Evolutionary conservation across 1,140 invertebrate genomes (phyloP), one percentile per base, ranked within the genome.

Genomic region (Panagrolaimus sp.): DNA sequence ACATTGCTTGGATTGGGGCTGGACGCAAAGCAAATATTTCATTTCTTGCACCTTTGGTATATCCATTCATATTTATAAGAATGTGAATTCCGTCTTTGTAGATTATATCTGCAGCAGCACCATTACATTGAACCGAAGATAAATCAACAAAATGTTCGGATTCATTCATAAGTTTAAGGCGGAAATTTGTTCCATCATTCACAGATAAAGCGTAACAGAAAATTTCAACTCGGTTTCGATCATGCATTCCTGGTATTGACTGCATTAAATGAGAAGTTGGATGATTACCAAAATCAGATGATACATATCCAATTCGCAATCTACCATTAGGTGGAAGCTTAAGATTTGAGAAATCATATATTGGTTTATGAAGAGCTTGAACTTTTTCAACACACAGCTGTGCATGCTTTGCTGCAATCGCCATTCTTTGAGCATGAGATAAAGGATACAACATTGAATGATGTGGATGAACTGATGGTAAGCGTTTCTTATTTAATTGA

Each of bases 191-290:
- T 9, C 92, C 92, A 87, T 99, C 96, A 85, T 98, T 93, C 64
- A 91, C 87, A 83, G 92, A 96, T 25, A 99, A 86, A 9, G 95
- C 93, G 84, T 98, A 99, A 83, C 95, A 98, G 84, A 93, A 98
- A 20, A 98, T 84, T 86, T 99, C 96, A 0, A 98, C 90, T 72
- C 88, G 88, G 2, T 85, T 82, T 66, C 88, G 87, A 70, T 96
- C 88, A 82, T 98, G 96, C 66, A 97, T 86, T n/a, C 94, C 95
- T 47, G 96, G 96, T 75, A 99, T 91, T 16, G 93, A 96, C 84
- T 99, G 96, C 96, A 99, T 99, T 69, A 99, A 85, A 87, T 99
- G 96, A 68, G 93, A 96, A 4, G 96, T 99, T 5, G 96, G 96
- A 86, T 99, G 96, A 84, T 99, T 97, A 45, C 96, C 95, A 85